phyloP scores from a whole-genome alignment of 2,888 invertebrate species.

The Drosophila ochracea region DNA sequence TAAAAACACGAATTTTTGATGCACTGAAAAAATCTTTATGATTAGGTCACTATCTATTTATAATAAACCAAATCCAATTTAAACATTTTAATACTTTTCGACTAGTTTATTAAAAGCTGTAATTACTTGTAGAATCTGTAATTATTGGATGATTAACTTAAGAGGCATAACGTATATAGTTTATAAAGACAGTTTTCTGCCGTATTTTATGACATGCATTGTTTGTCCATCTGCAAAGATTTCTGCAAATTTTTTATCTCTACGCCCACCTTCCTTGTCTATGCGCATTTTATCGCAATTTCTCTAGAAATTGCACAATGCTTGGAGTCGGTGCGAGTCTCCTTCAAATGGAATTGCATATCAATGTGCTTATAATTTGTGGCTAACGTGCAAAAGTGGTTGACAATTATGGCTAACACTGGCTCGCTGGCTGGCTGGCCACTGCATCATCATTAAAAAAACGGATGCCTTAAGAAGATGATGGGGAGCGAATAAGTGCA shows the following conservation, averaged over 20 bases:
- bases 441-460: conserved; percentile 70
- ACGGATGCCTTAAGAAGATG: conserved; percentile 75
- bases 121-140: not conserved
- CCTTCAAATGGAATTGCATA: conserved; percentile 43
- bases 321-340: conserved; percentile 8
- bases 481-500: conserved; percentile 46
- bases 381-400: conserved; percentile 72
- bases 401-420: conserved; percentile 73
- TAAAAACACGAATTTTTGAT: not conserved
- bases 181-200: not conserved
- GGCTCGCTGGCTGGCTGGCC: conserved; percentile 49
- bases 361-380: conserved; percentile 74
- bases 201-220: not conserved
- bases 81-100: too few relatives aligned
- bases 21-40: not conserved
- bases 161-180: not conserved
- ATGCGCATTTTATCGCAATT: conserved; percentile 4
- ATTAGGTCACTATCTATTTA: not conserved
- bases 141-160: not conserved
- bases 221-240: not conserved
- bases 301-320: conserved; percentile 17
- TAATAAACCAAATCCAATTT: not conserved
- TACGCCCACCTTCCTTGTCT: not conserved
- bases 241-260: not conserved
- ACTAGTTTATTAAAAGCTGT: not conserved